A percentile compares a stretch with the other conserved stretches of the same genome.
phyloP scores from a whole-genome alignment of 1,140 invertebrate genomes.

The Scaptomyza montana region DNA sequence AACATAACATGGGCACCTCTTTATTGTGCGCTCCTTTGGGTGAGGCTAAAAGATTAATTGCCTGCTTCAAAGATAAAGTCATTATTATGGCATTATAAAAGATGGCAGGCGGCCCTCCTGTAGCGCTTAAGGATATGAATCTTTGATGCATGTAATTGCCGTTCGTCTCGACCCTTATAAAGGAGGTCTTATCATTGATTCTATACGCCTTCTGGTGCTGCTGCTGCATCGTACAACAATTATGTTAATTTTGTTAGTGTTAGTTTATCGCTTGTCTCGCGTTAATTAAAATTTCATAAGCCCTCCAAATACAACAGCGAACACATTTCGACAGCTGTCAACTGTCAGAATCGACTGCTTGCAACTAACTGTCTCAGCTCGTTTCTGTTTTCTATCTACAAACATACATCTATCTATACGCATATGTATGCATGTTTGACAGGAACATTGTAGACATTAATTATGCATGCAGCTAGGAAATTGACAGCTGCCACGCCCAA shows the following conservation, averaged over 20 bases:
- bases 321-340: conserved; percentile 49
- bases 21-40: conserved; percentile 61
- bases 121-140: conserved; percentile 78
- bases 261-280: conserved; percentile 75
- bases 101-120: conserved; percentile 45
- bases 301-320: conserved; percentile 30
- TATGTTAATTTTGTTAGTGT: conserved; percentile 64
- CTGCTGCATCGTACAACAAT: conserved; percentile 6
- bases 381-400: conserved; percentile 25
- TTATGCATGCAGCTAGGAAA: conserved; percentile 67
- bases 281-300: conserved; percentile 80
- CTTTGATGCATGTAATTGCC: conserved; percentile 80
- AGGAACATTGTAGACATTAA: conserved; percentile 51
- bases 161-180: conserved; percentile 32
- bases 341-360: conserved; percentile 5
- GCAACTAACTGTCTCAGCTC: conserved; percentile 12
- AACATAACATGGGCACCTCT: conserved; percentile 34
- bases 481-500: conserved; percentile 64
- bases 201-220: conserved; percentile 18
- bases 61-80: conserved; percentile 78
- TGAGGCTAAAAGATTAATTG: conserved; percentile 72
- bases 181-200: conserved; percentile 64
- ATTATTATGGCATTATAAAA: conserved; percentile 79
- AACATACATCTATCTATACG: not conserved
- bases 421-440: conserved; percentile 8